A percentile compares a stretch with the other conserved stretches of the same genome.
phyloP scores from a whole-genome alignment of 2,888 invertebrate genomes.

The Cacoxenus indagator region DNA sequence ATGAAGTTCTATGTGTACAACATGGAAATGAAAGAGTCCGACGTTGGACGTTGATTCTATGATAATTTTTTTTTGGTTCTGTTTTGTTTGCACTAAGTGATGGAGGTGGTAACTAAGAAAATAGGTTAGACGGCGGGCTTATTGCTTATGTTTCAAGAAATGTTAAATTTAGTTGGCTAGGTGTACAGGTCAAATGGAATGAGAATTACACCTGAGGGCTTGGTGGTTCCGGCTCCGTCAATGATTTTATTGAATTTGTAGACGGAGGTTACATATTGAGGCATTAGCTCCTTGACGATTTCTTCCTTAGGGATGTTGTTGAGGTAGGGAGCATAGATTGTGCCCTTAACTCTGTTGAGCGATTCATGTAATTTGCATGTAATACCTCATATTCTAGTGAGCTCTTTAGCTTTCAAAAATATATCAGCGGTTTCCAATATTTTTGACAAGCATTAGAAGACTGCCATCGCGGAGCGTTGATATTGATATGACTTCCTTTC shows the following conservation, averaged over 20 bases:
- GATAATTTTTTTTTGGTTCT: too few species aligned
- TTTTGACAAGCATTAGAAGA: background rate
- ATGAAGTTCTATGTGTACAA: too few species aligned
- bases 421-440: background rate
- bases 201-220: slow-evolving; percentile 8
- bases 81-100: too few species aligned
- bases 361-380: too few species aligned
- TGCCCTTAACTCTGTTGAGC: too few species aligned
- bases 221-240: background rate
- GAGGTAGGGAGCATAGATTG: slow-evolving; percentile 14
- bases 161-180: background rate
- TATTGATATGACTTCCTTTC: background rate
- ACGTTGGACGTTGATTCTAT: too few species aligned
- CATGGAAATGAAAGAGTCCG: too few species aligned
- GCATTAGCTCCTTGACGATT: slow-evolving; percentile 5
- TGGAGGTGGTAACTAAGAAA: too few species aligned
- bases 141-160: too few species aligned
- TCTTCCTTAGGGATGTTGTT: slow-evolving; percentile 17
- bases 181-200: slow-evolving; percentile 16
- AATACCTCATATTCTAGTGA: background rate
- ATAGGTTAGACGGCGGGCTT: too few species aligned
- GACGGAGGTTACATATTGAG: slow-evolving; percentile 17
- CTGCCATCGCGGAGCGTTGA: too few species aligned
- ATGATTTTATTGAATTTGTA: too few species aligned
- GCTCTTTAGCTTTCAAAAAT: background rate